phyloP scores from a whole-genome alignment of 1,140 invertebrate species.

The Trichonephila clavata region DNA sequence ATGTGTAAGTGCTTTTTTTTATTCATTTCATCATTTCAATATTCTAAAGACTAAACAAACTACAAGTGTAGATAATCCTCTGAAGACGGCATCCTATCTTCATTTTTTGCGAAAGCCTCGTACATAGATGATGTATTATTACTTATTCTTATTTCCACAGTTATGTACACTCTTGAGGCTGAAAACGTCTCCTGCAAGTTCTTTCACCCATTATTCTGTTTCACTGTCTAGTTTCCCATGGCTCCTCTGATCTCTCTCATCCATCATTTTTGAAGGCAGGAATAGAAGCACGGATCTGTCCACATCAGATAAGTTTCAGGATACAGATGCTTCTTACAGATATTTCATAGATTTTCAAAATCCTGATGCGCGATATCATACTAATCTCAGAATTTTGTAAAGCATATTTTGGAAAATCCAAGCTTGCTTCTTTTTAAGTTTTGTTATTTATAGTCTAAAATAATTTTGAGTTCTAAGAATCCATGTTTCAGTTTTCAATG shows the following conservation, averaged over 20 bases:
- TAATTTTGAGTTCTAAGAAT: too few species aligned
- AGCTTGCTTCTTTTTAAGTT: too few species aligned
- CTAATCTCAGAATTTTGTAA: not conserved
- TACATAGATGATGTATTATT: slow-evolving; percentile 23
- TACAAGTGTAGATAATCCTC: not conserved
- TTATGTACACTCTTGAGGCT: not conserved
- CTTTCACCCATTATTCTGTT: slow-evolving; percentile 17
- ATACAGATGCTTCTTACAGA: not conserved
- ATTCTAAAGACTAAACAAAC: too few species aligned
- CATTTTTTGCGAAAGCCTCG: slow-evolving; percentile 29
- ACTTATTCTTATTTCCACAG: not conserved
- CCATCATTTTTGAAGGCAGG: slow-evolving; percentile 31
- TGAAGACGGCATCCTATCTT: not conserved
- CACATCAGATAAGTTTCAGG: slow-evolving; percentile 19
- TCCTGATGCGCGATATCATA: not conserved
- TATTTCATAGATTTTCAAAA: not conserved
- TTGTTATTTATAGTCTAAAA: too few species aligned
- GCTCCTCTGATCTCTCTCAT: slow-evolving; percentile 26
- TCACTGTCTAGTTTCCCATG: slow-evolving; percentile 25
- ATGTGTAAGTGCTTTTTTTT: too few species aligned
- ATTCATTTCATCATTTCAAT: too few species aligned
- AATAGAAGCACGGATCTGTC: not conserved
- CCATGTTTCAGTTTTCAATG: too few species aligned
- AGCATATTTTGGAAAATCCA: not conserved
- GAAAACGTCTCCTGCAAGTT: slow-evolving; percentile 7